Conservation (phyloP, 2,113 vertebrate genomes). For the Peromyscus maniculatus region DNA sequence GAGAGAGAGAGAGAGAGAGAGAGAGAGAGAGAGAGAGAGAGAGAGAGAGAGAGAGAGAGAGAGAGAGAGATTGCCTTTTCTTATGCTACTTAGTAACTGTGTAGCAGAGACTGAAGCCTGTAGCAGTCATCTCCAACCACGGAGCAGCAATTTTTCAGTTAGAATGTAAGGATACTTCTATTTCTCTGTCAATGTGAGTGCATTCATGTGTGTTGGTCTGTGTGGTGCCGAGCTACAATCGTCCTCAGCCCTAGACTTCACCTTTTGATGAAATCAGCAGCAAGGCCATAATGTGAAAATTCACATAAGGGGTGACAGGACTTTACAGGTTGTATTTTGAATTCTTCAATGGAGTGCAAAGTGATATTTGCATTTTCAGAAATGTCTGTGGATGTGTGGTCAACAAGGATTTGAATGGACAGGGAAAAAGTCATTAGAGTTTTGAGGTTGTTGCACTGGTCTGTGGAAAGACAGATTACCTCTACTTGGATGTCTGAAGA, state of each 20-base stretch:
- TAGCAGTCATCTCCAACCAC: neutral
- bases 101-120: neutral
- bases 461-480: neutral
- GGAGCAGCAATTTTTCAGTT: neutral
- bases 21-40: too few relatives aligned
- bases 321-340: neutral
- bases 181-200: neutral
- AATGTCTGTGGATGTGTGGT: neutral
- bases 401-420: neutral
- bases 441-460: neutral
- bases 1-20: too few relatives aligned
- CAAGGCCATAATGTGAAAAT: neutral
- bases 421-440: neutral
- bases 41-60: accelerated
- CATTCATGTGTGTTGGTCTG: neutral
- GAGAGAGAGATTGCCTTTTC: neutral
- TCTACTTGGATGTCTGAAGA: neutral
- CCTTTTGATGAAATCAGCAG: neutral
- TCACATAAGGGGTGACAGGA: neutral
- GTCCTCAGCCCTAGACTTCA: neutral
- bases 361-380: neutral
- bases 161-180: neutral
- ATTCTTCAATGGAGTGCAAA: neutral
- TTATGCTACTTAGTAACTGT: neutral
- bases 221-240: neutral